phyloP scores from a whole-genome alignment of 2,113 vertebrate species.

The Cavia porcellus region DNA sequence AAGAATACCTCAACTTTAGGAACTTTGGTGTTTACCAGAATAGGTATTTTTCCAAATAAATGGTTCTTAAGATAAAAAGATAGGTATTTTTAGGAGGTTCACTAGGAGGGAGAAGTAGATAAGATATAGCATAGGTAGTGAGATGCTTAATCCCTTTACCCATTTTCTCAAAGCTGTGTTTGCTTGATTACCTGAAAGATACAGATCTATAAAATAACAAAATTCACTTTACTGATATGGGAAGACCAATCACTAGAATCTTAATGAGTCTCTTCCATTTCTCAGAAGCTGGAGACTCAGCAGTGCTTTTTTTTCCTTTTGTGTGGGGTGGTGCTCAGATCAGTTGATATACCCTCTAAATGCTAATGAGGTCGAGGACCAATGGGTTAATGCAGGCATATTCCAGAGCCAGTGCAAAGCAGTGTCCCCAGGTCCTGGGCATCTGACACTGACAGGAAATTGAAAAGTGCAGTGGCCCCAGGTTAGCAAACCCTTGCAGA shows the following conservation, averaged over 20 bases:
- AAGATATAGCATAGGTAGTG: background rate
- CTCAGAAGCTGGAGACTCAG: background rate
- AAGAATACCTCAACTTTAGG: background rate
- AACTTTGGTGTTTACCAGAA: slow-evolving; percentile 2
- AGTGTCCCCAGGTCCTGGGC: background rate
- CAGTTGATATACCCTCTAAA: background rate
- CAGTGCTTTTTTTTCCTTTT: background rate
- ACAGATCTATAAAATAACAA: slow-evolving; percentile 47
- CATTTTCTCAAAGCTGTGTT: slow-evolving; percentile 46
- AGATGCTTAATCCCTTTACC: slow-evolving; percentile 50
- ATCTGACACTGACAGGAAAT: background rate
- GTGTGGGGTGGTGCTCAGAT: background rate
- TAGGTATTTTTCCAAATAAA: slow-evolving; percentile 9
- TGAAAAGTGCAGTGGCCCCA: background rate
- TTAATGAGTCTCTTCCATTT: background rate
- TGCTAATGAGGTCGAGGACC: background rate
- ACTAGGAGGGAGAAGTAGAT: background rate
- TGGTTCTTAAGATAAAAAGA: slow-evolving; percentile 63
- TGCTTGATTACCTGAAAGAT: slow-evolving; percentile 36
- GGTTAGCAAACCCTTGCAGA: background rate
- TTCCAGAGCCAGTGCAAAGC: background rate
- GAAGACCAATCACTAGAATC: slow-evolving; percentile 17
- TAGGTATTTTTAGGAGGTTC: background rate
- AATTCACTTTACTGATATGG: background rate
- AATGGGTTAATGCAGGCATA: background rate